Evolutionary conservation across 2,113 vertebrate genomes (phyloP).

Genomic region (Artemisiospiza belli): DNA sequence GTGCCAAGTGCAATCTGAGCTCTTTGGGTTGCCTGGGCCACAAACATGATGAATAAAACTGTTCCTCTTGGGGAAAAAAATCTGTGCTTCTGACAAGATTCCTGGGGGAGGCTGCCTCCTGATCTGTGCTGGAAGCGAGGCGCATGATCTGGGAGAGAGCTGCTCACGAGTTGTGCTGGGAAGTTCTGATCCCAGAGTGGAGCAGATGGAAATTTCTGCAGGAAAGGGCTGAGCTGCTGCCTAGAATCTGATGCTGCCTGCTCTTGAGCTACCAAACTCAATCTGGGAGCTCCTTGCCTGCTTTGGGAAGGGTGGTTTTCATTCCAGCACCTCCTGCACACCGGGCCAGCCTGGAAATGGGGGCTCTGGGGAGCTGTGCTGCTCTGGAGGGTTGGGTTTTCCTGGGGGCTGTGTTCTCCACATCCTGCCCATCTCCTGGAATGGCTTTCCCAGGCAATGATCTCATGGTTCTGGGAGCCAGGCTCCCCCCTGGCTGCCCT

Average conservation of each 20-base stretch:
- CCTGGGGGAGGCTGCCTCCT: neutral
- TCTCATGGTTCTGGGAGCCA: neutral
- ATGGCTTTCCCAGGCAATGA: rapidly evolving
- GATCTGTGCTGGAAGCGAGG: neutral
- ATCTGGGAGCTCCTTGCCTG: neutral
- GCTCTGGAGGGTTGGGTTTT: rapidly evolving
- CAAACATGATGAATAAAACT: neutral
- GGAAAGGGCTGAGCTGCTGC: neutral
- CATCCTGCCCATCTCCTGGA: neutral
- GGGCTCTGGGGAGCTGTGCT: neutral
- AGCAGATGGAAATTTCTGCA: neutral
- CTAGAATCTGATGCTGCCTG: neutral
- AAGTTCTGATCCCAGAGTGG: neutral
- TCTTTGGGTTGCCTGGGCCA: neutral
- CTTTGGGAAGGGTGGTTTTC: neutral
- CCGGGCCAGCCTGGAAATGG: neutral
- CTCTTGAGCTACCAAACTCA: neutral
- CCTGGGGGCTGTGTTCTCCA: neutral
- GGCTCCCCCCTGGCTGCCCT: neutral
- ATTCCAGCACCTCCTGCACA: neutral
- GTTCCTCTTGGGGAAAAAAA: neutral
- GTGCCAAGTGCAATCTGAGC: neutral
- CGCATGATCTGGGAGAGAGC: neutral
- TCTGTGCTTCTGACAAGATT: neutral
- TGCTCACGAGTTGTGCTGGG: neutral